These are phyloP conservation scores for Pseudochirops corinnae DNA, from an alignment of 2,797 vertebrate species.

Conservation along the genomic window DNA sequence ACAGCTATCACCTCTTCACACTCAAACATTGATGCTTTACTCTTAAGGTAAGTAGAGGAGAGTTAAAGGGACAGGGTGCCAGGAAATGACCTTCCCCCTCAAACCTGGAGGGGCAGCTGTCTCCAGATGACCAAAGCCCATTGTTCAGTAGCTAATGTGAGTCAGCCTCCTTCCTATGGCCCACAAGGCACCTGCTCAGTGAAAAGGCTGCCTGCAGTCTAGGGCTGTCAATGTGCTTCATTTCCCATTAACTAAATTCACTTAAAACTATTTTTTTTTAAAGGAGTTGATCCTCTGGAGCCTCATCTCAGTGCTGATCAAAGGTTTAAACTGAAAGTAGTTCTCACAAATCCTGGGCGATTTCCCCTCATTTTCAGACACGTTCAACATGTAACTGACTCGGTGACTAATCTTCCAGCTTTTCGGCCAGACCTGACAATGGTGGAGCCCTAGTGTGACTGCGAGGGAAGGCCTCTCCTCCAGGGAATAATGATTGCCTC, in stretches of 20 bases:
- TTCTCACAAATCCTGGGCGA: constrained; percentile 5
- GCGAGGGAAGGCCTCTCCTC: neutral
- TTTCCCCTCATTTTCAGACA: constrained; percentile 18
- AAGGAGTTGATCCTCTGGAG: constrained; percentile 9
- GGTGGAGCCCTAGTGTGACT: neutral
- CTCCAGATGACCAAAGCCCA: neutral
- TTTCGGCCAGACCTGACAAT: neutral
- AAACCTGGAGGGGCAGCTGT: neutral
- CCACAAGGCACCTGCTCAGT: neutral
- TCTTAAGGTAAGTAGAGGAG: neutral
- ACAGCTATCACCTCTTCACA: neutral
- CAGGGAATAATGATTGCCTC: neutral
- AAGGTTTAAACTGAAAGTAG: constrained; percentile 23
- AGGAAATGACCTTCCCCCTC: neutral
- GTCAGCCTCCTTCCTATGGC: neutral
- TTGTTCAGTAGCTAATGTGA: neutral
- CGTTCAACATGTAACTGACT: constrained; percentile 7
- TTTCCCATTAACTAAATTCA: constrained; percentile 8
- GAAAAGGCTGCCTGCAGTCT: neutral
- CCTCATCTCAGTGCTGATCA: constrained; percentile 4
- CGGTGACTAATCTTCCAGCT: constrained; percentile 19
- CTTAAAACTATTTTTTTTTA: constrained; percentile 9
- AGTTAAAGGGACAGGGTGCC: neutral
- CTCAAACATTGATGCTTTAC: neutral
- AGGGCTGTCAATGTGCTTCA: neutral